phyloP scores from a whole-genome alignment of 2,888 invertebrate species.

The Neoascia interrupta region DNA sequence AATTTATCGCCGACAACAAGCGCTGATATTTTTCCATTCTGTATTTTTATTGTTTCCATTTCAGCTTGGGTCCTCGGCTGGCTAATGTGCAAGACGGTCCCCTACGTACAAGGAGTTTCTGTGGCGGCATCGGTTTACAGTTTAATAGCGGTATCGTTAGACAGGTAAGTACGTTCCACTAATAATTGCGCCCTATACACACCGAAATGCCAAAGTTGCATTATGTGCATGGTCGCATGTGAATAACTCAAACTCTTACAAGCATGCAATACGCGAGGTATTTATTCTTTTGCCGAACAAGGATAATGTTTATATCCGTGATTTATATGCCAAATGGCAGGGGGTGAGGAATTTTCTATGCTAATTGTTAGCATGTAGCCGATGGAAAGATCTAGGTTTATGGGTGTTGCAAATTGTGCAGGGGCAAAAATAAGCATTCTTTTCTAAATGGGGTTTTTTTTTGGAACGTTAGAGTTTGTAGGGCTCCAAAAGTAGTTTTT shows the following conservation, averaged over 20 bases:
- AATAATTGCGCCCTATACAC: constrained; percentile 15
- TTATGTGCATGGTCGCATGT: constrained; percentile 58
- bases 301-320: constrained; percentile 36
- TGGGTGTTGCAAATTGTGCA: no score
- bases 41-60: constrained; percentile 75
- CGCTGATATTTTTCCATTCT: constrained; percentile 15
- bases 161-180: constrained; percentile 84
- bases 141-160: constrained; percentile 95
- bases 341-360: no score
- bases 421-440: no score
- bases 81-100: constrained; percentile 97
- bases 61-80: constrained; percentile 96
- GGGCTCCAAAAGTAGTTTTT: no score
- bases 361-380: no score
- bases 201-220: constrained; percentile 23
- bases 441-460: no score
- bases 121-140: constrained; percentile 98
- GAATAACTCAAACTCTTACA: constrained; percentile 15
- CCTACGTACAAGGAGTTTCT: constrained; percentile 96
- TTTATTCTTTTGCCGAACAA: constrained; percentile 27
- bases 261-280: constrained; percentile 38
- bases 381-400: no score
- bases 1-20: constrained; percentile 34
- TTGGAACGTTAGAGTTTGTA: no score
- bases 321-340: constrained; percentile 24